These are phyloP conservation scores for Ophioderma brevispina DNA, from an alignment of 35 echinoderm and acorn worm species.

Conservation along the genomic window DNA sequence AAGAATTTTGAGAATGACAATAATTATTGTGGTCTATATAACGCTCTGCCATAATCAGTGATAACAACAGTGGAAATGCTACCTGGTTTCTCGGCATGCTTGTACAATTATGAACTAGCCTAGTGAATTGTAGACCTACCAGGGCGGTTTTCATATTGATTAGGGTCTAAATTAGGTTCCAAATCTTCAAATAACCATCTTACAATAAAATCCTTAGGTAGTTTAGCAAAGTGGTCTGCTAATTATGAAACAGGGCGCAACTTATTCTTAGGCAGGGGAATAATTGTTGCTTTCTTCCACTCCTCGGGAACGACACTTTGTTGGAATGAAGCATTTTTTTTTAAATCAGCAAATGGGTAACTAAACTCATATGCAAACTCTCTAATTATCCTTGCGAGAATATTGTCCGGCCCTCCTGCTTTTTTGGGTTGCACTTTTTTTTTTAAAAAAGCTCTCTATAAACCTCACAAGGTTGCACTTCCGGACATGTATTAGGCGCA, in stretches of 20 bases:
- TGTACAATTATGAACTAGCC: background rate
- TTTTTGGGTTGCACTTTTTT: constrained; percentile 2
- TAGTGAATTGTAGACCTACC: no score
- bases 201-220: no score
- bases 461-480: constrained; percentile 7
- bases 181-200: no score
- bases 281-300: constrained; percentile 29
- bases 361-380: constrained; percentile 54
- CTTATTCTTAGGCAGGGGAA: constrained; percentile 32
- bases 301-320: constrained; percentile 16
- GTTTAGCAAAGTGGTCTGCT: background rate
- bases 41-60: background rate
- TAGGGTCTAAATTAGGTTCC: background rate
- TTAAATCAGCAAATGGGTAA: constrained; percentile 13
- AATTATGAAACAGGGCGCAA: constrained; percentile 8
- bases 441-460: no score
- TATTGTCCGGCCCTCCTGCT: constrained; percentile 11
- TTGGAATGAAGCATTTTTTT: background rate
- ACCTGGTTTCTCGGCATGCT: background rate
- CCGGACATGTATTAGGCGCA: background rate
- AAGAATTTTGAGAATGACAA: no score
- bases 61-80: background rate
- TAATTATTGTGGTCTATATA: background rate
- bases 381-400: constrained; percentile 21
- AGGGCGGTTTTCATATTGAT: no score